Evolutionary conservation across 2,797 vertebrate genomes (phyloP), one percentile per base, ranked within the genome.

Genomic region (Syngnathus acus): DNA sequence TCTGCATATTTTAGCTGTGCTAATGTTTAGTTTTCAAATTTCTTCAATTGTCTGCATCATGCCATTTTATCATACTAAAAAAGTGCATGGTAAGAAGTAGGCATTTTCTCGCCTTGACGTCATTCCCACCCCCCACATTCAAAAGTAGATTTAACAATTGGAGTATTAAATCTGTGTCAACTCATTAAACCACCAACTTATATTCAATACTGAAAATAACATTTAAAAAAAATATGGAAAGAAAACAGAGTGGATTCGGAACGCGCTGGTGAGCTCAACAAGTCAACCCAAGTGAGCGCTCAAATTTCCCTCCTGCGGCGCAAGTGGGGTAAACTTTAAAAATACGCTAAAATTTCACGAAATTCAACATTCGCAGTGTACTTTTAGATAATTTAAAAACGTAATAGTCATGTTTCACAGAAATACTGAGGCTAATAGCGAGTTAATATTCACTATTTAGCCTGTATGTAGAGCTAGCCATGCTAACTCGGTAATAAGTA

Each of bases 271-370:
- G 6, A 50, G 6, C 26, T 38, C 47, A 32, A 40, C 19, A 53
- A 74, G 68, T 72, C 66, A 62, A 60, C 63, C 9, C 38, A 66
- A 81, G 69, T 90, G 86, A 83, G 87, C 88, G 89, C 87, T 88
- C 73, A 86, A 90, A 82, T 91, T 91, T 92, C 91, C 92, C 91
- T 91, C 92, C 90, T 70, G 72, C 72, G 60, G 57, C 69, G 69
- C 63, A 69, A 71, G 66, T 8, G 23, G 40, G 38, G 42, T 45
- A 21, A 50, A 53, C 26, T 51, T 42, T 9, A 14, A 42, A 37
- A 16, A 65, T 37, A 48, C 6, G 13, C 51, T 8, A 0, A 14
- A 1, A 4, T 68, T 70, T 59, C 1, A 16, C 13, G 0, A 42
- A 2, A 9, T 45, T 50, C 23, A 45, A 55, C 43, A 19, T 0